These are phyloP conservation scores for Callopanchax toddi DNA, from an alignment of 2,113 vertebrate genomes.

Conservation along the genomic window DNA sequence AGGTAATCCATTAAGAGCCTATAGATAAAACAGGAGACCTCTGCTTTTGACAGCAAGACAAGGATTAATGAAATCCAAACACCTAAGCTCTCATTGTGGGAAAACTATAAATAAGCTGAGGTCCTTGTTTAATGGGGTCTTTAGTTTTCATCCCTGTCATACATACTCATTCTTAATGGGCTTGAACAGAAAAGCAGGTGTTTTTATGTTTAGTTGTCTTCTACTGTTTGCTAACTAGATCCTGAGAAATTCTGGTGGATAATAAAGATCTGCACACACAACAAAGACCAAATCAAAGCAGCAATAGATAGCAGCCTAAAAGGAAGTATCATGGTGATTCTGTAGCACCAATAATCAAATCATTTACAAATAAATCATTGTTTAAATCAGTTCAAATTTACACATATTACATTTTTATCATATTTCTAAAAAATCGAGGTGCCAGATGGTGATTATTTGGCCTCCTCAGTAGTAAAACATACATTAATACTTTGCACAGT, in stretches of 20 bases:
- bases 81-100: constrained; percentile 50
- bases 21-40: constrained; percentile 38
- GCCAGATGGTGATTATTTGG: neutral
- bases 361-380: neutral
- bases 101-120: constrained; percentile 55
- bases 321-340: neutral
- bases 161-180: constrained; percentile 27
- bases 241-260: constrained; percentile 6
- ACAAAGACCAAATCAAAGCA: neutral
- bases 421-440: neutral
- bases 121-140: constrained; percentile 42
- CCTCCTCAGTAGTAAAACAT: neutral
- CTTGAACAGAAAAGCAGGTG: constrained; percentile 3
- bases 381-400: too few relatives aligned
- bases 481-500: constrained; percentile 14
- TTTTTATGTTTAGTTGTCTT: constrained; percentile 21
- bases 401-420: neutral
- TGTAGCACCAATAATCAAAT: neutral
- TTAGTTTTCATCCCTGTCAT: constrained; percentile 58
- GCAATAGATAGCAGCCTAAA: neutral
- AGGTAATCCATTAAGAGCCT: constrained; percentile 42
- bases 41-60: constrained; percentile 41
- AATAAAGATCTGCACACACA: neutral
- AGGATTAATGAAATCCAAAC: constrained; percentile 60
- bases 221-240: constrained; percentile 3